Conservation (phyloP, 2,888 invertebrate species). For the Cheilosia vulpina region DNA sequence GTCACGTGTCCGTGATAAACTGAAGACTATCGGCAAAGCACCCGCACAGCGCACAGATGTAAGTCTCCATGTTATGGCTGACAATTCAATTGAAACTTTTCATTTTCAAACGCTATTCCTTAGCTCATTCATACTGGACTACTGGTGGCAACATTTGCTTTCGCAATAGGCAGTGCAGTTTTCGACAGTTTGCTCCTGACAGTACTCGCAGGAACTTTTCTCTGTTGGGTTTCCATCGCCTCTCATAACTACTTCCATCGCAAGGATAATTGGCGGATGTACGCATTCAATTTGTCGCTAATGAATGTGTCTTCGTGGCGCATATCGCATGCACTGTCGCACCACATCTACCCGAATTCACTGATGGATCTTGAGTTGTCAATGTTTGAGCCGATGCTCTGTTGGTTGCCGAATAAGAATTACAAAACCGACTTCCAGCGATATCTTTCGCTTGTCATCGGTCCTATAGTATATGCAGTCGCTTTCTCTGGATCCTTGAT, state of each 20-base stretch:
- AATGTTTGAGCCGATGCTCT: slow-evolving; percentile 87
- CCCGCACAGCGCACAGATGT: slow-evolving; percentile 81
- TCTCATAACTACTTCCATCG: slow-evolving; percentile 92
- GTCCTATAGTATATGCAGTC: slow-evolving; percentile 82
- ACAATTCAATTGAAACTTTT: neutral
- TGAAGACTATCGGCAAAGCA: slow-evolving; percentile 85
- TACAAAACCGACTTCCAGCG: slow-evolving; percentile 85
- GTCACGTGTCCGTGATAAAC: slow-evolving; percentile 84
- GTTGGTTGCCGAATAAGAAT: slow-evolving; percentile 86
- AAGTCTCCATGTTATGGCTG: slow-evolving; percentile 73
- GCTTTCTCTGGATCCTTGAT: slow-evolving; percentile 79
- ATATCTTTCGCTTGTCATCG: slow-evolving; percentile 85
- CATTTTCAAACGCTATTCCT: neutral
- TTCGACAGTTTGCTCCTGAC: slow-evolving; percentile 79
- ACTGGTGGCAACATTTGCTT: slow-evolving; percentile 80
- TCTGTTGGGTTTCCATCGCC: slow-evolving; percentile 86
- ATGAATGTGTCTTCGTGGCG: slow-evolving; percentile 88
- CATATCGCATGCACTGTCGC: slow-evolving; percentile 90
- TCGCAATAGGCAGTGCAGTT: slow-evolving; percentile 81
- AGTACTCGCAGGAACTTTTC: slow-evolving; percentile 85
- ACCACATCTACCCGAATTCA: slow-evolving; percentile 92
- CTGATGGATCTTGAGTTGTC: slow-evolving; percentile 89
- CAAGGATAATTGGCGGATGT: slow-evolving; percentile 91
- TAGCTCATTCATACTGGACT: slow-evolving; percentile 83
- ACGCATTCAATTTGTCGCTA: slow-evolving; percentile 88